Evolutionary conservation across 1,140 invertebrate genomes (phyloP), one percentile per base, ranked within the genome.

Genomic region (Antheraea mylitta): DNA sequence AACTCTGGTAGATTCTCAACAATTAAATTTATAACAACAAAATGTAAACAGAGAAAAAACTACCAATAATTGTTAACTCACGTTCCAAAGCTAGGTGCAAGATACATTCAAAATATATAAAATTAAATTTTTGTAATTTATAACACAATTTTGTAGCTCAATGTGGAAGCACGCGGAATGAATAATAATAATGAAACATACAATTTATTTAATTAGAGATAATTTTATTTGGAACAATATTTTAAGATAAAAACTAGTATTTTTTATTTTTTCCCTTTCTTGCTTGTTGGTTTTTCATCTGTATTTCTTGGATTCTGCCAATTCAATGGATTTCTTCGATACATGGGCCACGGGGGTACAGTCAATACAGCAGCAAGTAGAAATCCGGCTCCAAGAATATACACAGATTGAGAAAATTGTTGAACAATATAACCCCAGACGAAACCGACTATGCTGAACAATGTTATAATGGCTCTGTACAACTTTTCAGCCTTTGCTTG

Each of bases 361-460:
- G 95, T 95, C 91, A 98, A 95, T 79, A 99, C 90, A 48, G 96
- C 95, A 63, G 97, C 97, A 71, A 99, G 91, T 0, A 96, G 90
- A 86, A 98, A 98, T 72, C 98, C 98, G 80, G 96, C 97, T 22
- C 96, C 96, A n/a, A 99, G 92, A 81, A 98, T 97, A 70, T 98
- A 98, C 18, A 99, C 96, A 7, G 98, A 98, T 87, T 98, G 97
- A 0, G 98, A 99, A 86, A 99, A 99, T 89, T 98, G 97, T 91
- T 99, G 98, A 80, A 98, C 97, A 19, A 97, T 94, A 70, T 98
- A 98, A n/a, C 98, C 98, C 96, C 97, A 98, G 61, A 97, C 92
- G 37, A 99, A 94, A 19, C 98, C 98, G 67, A 98, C 96, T 69
- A 95, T 94, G 48, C 97, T 98, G 93, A 98, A 98, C 18, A 98